These are phyloP conservation scores for Entomyzon cyanotis DNA, from an alignment of 2,113 vertebrate species.

Conservation along the genomic window DNA sequence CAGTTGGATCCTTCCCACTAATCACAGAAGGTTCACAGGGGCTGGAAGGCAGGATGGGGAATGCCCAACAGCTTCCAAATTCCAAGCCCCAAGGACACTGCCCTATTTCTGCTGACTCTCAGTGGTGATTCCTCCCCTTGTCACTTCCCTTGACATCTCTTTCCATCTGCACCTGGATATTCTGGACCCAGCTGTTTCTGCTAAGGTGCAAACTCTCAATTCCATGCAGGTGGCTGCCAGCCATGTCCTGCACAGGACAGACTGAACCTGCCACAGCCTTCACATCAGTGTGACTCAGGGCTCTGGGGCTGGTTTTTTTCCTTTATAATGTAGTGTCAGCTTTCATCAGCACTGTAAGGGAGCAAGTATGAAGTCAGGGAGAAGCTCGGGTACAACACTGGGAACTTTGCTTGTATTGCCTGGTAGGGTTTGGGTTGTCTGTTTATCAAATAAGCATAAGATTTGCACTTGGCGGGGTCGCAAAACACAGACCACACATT, in stretches of 20 bases:
- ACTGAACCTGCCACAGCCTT: background rate
- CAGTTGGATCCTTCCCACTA: background rate
- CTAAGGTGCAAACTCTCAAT: background rate
- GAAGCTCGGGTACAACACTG: background rate
- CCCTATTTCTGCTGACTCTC: background rate
- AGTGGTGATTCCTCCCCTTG: background rate
- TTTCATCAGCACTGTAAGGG: background rate
- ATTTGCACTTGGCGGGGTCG: background rate
- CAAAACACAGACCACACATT: rapidly evolving
- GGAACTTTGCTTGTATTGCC: background rate
- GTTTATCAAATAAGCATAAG: background rate
- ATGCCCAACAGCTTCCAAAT: background rate
- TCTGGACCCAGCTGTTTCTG: background rate
- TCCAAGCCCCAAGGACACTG: background rate
- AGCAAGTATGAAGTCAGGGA: background rate
- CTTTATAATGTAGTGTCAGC: background rate
- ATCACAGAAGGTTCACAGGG: background rate
- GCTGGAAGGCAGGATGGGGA: background rate
- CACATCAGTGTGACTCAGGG: background rate
- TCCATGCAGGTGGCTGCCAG: background rate
- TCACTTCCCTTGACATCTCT: background rate
- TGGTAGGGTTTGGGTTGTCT: background rate
- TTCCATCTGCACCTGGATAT: background rate
- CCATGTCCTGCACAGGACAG: background rate
- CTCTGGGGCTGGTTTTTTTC: background rate